These are phyloP conservation scores for Aleadryas rufinucha DNA, from an alignment of 2,113 vertebrate genomes.

Conservation along the genomic window DNA sequence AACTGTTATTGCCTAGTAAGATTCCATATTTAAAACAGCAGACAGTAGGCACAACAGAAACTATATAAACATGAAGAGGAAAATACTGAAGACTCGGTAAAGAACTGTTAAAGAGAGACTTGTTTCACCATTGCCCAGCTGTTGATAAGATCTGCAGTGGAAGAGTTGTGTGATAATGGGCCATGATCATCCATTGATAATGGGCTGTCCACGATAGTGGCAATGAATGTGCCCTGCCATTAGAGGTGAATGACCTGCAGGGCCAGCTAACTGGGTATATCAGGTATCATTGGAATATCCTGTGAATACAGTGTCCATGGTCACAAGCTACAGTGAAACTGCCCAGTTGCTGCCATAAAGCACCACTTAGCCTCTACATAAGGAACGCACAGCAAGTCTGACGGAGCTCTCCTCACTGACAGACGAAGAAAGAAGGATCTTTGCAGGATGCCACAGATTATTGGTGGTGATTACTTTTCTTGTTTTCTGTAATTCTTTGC, in stretches of 20 bases:
- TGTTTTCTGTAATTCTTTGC: not conserved
- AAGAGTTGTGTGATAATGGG: not conserved
- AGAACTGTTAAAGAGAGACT: not conserved
- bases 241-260: not conserved
- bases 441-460: accelerated
- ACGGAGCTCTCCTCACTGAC: too few species aligned
- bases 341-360: not conserved
- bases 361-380: too few species aligned
- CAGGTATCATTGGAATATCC: accelerated
- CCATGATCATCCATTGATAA: not conserved
- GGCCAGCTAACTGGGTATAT: not conserved
- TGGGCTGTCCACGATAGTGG: not conserved
- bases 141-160: not conserved
- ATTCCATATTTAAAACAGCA: not conserved
- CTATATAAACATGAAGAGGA: not conserved
- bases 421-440: not conserved
- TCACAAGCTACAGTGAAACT: not conserved
- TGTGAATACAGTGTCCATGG: accelerated
- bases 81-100: not conserved
- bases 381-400: not conserved
- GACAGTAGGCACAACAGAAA: not conserved
- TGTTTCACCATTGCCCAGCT: not conserved
- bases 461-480: not conserved
- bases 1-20: not conserved
- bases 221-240: too few species aligned